phyloP scores from a whole-genome alignment of 2,797 vertebrate species.

The Schizothorax lantsangensis region DNA sequence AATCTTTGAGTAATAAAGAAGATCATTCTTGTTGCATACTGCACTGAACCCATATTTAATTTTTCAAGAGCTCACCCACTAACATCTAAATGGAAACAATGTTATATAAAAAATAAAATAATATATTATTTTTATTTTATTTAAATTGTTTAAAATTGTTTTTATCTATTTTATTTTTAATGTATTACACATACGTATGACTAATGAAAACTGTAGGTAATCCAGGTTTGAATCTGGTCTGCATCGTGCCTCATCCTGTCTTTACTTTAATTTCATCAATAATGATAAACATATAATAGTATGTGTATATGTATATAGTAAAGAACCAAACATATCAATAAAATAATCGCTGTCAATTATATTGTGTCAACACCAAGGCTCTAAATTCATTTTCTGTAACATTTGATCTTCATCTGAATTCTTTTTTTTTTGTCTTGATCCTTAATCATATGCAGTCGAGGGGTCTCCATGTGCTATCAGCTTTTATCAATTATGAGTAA shows the following conservation, averaged over 20 bases:
- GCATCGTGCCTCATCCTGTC: background rate
- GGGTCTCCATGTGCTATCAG: slow-evolving; percentile 15
- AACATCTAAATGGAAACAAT: slow-evolving; percentile 3
- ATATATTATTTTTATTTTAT: background rate
- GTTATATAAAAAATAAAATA: background rate
- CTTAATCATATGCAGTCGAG: slow-evolving; percentile 22
- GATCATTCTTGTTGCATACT: background rate
- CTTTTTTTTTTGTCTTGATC: background rate
- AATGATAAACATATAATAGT: background rate
- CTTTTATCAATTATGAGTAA: slow-evolving; percentile 44
- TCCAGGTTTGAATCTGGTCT: background rate
- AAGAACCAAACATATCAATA: background rate
- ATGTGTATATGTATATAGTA: background rate
- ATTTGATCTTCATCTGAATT: background rate
- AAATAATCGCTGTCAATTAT: background rate
- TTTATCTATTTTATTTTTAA: background rate
- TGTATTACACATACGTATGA: background rate
- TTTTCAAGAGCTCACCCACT: background rate
- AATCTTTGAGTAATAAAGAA: background rate
- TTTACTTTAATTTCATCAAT: background rate
- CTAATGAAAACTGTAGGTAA: background rate
- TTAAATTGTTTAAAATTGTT: background rate
- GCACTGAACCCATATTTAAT: background rate
- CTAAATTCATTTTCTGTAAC: background rate
- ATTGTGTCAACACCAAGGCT: background rate